A percentile compares a stretch with the other conserved stretches of the same genome.
These are phyloP conservation scores for Chironomus striatipennis DNA, from an alignment of 1,140 invertebrate genomes.

Conservation along the genomic window DNA sequence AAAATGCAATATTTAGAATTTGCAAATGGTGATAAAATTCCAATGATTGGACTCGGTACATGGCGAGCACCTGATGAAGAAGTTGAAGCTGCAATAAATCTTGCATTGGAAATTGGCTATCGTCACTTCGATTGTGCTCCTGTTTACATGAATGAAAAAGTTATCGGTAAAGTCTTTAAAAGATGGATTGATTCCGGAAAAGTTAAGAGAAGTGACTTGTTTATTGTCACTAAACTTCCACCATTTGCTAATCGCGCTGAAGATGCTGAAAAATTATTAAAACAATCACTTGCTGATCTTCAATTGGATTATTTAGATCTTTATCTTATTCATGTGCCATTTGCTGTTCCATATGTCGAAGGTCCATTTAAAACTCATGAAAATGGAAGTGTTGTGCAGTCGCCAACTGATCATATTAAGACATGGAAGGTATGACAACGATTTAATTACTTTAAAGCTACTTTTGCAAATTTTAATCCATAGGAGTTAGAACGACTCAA, in stretches of 20 bases:
- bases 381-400: slow-evolving; percentile 56
- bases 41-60: slow-evolving; percentile 65
- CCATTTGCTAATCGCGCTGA: slow-evolving; percentile 51
- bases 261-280: slow-evolving; percentile 62
- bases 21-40: slow-evolving; percentile 52
- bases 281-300: slow-evolving; percentile 61
- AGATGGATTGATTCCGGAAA: slow-evolving; percentile 61
- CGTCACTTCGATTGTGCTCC: slow-evolving; percentile 75
- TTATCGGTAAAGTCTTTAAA: slow-evolving; percentile 65
- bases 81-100: slow-evolving; percentile 56
- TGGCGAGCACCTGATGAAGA: slow-evolving; percentile 68
- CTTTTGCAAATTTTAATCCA: slow-evolving; percentile 10
- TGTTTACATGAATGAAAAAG: slow-evolving; percentile 71
- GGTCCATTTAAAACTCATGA: slow-evolving; percentile 40
- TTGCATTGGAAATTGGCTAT: slow-evolving; percentile 56
- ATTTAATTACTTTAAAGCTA: slow-evolving; percentile 18
- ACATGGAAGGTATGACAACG: slow-evolving; percentile 70
- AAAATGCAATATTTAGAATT: slow-evolving; percentile 31
- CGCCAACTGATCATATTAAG: slow-evolving; percentile 55
- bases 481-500: slow-evolving; percentile 69
- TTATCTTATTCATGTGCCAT: slow-evolving; percentile 75
- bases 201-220: slow-evolving; percentile 66
- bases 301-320: slow-evolving; percentile 74
- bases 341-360: slow-evolving; percentile 45
- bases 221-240: slow-evolving; percentile 70